These are phyloP conservation scores for Matsumurasca onukii DNA, from an alignment of 1,140 invertebrate genomes.

Conservation along the genomic window DNA sequence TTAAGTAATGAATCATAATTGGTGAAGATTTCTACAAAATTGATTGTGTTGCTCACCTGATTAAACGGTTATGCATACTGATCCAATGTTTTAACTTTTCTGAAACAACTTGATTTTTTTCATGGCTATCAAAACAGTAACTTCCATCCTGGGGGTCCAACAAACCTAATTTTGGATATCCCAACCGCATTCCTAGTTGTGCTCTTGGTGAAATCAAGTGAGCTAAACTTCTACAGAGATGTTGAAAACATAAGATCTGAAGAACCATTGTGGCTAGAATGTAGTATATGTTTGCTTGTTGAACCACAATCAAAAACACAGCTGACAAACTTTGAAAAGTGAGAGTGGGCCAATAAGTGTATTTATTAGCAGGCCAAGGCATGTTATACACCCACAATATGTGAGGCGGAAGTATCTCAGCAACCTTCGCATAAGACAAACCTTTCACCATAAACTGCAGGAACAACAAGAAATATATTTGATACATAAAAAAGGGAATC, in stretches of 20 bases:
- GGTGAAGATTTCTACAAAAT: too few species aligned
- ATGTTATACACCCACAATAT: neutral
- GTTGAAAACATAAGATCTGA: neutral
- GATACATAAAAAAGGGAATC: neutral
- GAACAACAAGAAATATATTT: neutral
- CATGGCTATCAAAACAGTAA: too few species aligned
- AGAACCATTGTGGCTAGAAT: slow-evolving; percentile 4
- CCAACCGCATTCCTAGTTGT: neutral
- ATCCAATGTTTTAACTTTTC: too few species aligned
- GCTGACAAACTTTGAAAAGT: neutral
- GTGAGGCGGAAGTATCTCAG: neutral
- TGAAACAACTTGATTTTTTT: too few species aligned
- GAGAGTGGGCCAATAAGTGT: neutral
- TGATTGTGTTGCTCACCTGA: too few species aligned
- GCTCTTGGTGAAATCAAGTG: neutral
- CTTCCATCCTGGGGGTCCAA: neutral
- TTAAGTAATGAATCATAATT: too few species aligned
- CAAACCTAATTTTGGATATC: neutral
- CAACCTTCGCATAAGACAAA: neutral
- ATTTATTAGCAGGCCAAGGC: neutral
- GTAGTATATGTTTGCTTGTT: slow-evolving; percentile 16
- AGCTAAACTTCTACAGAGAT: neutral
- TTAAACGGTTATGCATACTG: too few species aligned
- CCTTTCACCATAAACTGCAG: neutral
- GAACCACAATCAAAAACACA: neutral